These are phyloP conservation scores for Leptothorax acervorum DNA, from an alignment of 2,888 invertebrate species.

Conservation along the genomic window DNA sequence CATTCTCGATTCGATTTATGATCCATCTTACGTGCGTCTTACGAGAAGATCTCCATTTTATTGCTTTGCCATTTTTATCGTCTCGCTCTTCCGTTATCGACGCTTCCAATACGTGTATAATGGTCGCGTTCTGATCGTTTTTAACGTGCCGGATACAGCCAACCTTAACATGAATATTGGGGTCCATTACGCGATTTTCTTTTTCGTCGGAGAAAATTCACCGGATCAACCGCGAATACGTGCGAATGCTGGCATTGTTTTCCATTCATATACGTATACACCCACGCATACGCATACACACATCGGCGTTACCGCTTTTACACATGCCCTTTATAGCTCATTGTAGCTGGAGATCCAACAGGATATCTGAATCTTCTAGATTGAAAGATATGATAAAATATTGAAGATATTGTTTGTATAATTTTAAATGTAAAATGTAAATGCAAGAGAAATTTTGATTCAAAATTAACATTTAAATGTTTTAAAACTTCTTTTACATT, in stretches of 20 bases:
- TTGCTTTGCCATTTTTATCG: not conserved
- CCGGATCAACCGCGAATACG: conserved; percentile 13
- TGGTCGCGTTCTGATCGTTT: not conserved
- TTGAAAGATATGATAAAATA: not conserved
- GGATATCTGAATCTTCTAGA: not conserved
- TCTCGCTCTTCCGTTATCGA: not conserved
- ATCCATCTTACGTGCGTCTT: not conserved
- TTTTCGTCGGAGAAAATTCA: conserved; percentile 11
- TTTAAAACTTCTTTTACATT: not conserved
- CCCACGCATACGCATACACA: not conserved
- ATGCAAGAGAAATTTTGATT: not conserved
- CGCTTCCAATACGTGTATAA: not conserved
- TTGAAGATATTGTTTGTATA: not conserved
- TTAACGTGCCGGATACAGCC: not conserved
- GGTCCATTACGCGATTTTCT: not conserved
- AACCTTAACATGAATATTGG: not conserved
- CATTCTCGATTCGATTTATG: conserved; percentile 10
- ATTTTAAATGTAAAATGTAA: not conserved
- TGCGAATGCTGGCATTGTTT: conserved; percentile 51
- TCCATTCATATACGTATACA: not conserved
- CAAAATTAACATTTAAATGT: not conserved
- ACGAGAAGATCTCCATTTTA: not conserved
- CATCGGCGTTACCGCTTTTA: not conserved
- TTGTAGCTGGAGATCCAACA: not conserved
- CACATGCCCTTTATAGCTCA: not conserved